Evolutionary conservation across 2,888 invertebrate genomes (phyloP).

Genomic region (Falcaria lacertinaria): DNA sequence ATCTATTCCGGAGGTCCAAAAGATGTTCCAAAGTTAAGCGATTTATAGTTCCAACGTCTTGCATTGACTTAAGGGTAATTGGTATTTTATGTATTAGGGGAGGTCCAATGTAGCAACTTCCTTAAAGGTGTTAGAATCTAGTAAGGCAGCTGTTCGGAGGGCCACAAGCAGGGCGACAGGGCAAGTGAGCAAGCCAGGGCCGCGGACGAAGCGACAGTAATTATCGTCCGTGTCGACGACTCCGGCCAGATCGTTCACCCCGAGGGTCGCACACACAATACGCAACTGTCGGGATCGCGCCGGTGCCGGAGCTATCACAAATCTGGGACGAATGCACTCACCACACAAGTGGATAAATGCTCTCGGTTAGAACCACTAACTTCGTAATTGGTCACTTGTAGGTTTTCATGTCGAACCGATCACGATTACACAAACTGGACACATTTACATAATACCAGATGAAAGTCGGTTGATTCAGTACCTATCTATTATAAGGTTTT

Average conservation of each 20-base stretch:
- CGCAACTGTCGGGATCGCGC: constrained; percentile 59
- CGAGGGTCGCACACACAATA: constrained; percentile 67
- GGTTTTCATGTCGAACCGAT: constrained; percentile 31
- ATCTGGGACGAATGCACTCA: constrained; percentile 42
- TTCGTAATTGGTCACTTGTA: constrained; percentile 33
- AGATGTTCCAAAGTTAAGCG: no score
- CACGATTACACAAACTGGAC: neutral
- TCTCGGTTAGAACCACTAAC: constrained; percentile 13
- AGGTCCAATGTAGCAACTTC: no score
- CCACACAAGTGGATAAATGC: constrained; percentile 2
- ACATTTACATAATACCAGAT: neutral
- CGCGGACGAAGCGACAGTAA: constrained; percentile 61
- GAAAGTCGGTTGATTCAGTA: neutral
- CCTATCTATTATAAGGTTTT: neutral
- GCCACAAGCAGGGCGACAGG: constrained; percentile 14
- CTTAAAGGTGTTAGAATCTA: no score
- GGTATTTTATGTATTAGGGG: no score
- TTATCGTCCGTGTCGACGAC: constrained; percentile 76
- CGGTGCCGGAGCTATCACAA: constrained; percentile 51
- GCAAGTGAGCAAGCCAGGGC: constrained; percentile 3
- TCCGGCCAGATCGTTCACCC: constrained; percentile 74
- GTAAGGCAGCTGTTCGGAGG: constrained; percentile 18
- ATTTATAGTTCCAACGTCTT: no score
- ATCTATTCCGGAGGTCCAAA: no score
- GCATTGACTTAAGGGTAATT: no score